Evolutionary conservation across 2,888 invertebrate genomes (phyloP).

Genomic region (Geotrupes spiniger): DNA sequence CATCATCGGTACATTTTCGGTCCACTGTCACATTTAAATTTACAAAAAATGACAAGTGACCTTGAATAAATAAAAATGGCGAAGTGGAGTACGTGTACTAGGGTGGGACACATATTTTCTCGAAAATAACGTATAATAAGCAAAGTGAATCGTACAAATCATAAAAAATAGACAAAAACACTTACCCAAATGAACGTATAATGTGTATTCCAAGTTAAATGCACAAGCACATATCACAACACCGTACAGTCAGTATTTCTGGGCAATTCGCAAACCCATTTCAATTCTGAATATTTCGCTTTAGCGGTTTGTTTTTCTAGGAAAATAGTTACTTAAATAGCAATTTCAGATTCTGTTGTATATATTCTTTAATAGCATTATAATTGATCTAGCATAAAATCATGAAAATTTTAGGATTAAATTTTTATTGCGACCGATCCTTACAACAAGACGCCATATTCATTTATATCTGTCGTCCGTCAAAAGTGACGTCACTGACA

Average conservation of each 20-base stretch:
- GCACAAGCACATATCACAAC: slow-evolving; percentile 30
- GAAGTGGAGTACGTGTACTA: slow-evolving; percentile 21
- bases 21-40: neutral
- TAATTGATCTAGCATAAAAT: slow-evolving; percentile 46
- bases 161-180: slow-evolving; percentile 27
- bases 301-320: slow-evolving; percentile 14
- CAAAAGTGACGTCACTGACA: slow-evolving; percentile 21
- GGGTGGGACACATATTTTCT: slow-evolving; percentile 21
- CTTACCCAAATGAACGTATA: slow-evolving; percentile 37
- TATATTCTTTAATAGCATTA: slow-evolving; percentile 32
- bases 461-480: slow-evolving; percentile 22
- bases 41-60: slow-evolving; percentile 34
- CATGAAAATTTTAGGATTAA: slow-evolving; percentile 43
- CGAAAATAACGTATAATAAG: slow-evolving; percentile 24
- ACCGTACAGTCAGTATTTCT: slow-evolving; percentile 24
- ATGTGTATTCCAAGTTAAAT: slow-evolving; percentile 27
- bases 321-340: slow-evolving; percentile 30
- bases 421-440: slow-evolving; percentile 43
- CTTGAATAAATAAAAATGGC: slow-evolving; percentile 38
- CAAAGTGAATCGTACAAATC: slow-evolving; percentile 11
- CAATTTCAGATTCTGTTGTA: slow-evolving; percentile 27
- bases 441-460: slow-evolving; percentile 48
- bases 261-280: slow-evolving; percentile 24
- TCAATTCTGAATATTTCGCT: slow-evolving; percentile 17
- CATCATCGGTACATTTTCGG: neutral